Base-by-base conservation (phyloP, 2,797 vertebrate species). In the Xenentodon cancila region DNA sequence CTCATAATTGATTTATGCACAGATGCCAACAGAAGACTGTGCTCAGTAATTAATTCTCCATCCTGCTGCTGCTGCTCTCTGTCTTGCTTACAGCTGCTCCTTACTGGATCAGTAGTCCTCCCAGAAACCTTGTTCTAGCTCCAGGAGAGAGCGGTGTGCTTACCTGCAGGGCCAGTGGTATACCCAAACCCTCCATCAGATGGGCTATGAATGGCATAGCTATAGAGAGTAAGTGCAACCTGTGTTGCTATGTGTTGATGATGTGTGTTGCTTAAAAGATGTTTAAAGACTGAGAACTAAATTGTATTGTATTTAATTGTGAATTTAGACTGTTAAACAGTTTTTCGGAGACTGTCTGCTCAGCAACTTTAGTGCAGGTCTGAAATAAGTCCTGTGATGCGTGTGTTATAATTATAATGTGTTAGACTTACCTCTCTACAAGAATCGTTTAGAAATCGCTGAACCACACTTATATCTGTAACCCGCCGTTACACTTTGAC, bases 171-270 rank as follows among this genome's bases (percentile, higher is more conserved):
- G 96, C 96, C 57, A 95, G 93, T 1, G 98, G 98, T 32, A 96
- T 92, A 47, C 97, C 98, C 62, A 97, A 97, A 73, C 97, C 98
- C 59, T 81, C 70, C 57, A 93, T 99, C 85, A 93, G 68, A 80
- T 99, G 98, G 98, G 75, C 92, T 42, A 93, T 96, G 79, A 99
- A 99, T 59, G 96, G 96, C 17, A 91, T 96, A 74, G 92, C 96
- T 20, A 93, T 97, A 84, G 93, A 96, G 90, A 97, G 98, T 98
- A 90, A 94, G 95, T 89, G 52, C 37, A 62, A 17, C 50, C 42
- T 55, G 42, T n/a, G n/a, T n/a, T n/a, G n/a, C n/a, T n/a, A n/a
- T n/a, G n/a, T n/a, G n/a, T n/a, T n/a, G n/a, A n/a, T n/a, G n/a
- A n/a, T n/a, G n/a, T n/a, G n/a, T n/a, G n/a, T n/a, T n/a, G n/a